Base-by-base conservation (phyloP, 1,140 invertebrate species). In the Vollenhovia emeryi region DNA sequence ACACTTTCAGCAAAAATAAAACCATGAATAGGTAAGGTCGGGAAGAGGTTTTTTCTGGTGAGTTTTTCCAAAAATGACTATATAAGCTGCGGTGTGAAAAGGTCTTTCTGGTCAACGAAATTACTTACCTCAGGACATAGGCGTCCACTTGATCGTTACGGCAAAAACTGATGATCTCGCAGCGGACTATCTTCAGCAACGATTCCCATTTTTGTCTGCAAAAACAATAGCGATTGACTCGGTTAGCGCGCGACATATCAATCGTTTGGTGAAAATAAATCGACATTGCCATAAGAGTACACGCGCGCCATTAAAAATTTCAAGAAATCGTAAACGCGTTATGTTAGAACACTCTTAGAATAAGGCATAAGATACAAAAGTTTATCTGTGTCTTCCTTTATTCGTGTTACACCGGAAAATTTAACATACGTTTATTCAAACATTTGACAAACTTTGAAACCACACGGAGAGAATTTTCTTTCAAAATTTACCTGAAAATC, bases 151-250 rank as follows among this genome's bases (percentile, higher is more conserved):
- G 96, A 78, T 98, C 98, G 95, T 98, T 99, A 87, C 96, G 97
- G 30, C 96, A 97, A 92, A 97, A 98, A 95, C 98, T 99, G 93
- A 99, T 99, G 78, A 99, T 99, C 95, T 99, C 98, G 95, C 99
- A 99, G 90, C 98, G 96, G 11, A 99, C 99, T 80, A 98, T 97
- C 94, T 98, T 97, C 91, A 99, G 95, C 43, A 99, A 95, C 33
- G 96, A 96, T 93, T 99, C 98, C 97, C 98, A 97, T 92, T 98
- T 96, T 93, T 96, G 94, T 92, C 98, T 99, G 95, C 69, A 97
- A 96, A 82, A 94, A 93, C 93, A 93, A 93, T 9, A 18, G 7
- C 4, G 9, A 74, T 74, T 52, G 21, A 21, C 13, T 43, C 3
- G 13, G 3, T 64, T 21, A 11, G n/a, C 13, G n/a, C 13, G 9